Conservation (phyloP, 2,888 invertebrate species). For the Conomelus anceps region DNA sequence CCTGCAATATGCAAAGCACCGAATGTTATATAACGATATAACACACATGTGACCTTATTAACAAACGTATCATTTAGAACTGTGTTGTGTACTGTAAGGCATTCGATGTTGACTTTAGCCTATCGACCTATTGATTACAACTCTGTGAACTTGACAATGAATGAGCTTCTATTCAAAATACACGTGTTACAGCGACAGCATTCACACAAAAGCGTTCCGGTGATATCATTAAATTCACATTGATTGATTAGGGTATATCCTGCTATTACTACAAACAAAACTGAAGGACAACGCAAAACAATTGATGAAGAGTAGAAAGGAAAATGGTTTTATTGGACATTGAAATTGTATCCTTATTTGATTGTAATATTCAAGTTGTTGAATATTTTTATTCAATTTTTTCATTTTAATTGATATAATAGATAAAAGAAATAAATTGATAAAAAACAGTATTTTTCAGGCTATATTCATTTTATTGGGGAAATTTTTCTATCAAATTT, state of each 20-base stretch:
- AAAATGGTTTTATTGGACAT: background rate
- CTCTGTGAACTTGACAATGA: background rate
- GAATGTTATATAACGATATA: background rate
- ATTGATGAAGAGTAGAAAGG: too few species aligned
- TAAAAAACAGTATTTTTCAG: too few species aligned
- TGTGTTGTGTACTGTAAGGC: background rate
- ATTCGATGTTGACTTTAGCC: background rate
- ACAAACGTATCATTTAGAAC: background rate
- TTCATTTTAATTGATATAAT: too few species aligned
- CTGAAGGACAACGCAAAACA: background rate
- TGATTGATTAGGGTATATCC: background rate
- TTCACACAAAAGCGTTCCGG: background rate
- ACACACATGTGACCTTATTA: background rate
- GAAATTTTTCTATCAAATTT: too few species aligned
- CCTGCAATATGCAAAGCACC: background rate
- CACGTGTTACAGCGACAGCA: background rate
- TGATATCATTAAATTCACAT: background rate
- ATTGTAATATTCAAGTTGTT: too few species aligned
- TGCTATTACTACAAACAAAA: background rate
- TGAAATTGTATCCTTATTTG: too few species aligned
- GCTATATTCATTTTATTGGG: too few species aligned
- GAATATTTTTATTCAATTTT: too few species aligned
- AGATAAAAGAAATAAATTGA: too few species aligned
- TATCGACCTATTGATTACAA: background rate
- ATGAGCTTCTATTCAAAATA: background rate